phyloP scores from a whole-genome alignment of 2,888 invertebrate genomes.

The Crepidodera aurea region DNA sequence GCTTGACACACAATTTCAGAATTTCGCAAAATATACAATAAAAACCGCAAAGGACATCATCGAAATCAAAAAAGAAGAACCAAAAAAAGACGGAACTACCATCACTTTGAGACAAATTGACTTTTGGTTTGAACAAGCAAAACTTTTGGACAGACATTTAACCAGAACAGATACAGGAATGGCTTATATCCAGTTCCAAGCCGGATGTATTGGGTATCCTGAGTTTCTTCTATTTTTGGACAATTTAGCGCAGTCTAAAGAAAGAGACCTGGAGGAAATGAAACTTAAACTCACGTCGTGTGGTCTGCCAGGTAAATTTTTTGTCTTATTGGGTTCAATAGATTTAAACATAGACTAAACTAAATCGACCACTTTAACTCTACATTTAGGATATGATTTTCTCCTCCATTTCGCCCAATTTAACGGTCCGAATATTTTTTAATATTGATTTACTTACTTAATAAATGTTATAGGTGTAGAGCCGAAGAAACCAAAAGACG shows the following conservation, averaged over 20 bases:
- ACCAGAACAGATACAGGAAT: constrained; percentile 91
- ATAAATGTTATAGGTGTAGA: too few species aligned
- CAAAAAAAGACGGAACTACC: constrained; percentile 64
- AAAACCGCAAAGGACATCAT: not conserved
- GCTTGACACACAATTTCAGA: constrained; percentile 76
- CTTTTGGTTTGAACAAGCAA: constrained; percentile 95
- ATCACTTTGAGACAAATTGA: constrained; percentile 91
- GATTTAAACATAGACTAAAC: too few species aligned
- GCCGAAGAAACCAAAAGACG: too few species aligned
- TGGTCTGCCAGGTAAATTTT: constrained; percentile 64
- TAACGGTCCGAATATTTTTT: too few species aligned
- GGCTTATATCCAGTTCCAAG: constrained; percentile 85
- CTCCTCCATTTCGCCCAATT: too few species aligned
- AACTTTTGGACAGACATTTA: constrained; percentile 74
- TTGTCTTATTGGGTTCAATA: too few species aligned
- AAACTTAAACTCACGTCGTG: constrained; percentile 80
- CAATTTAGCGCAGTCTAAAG: constrained; percentile 81
- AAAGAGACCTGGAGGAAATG: constrained; percentile 75
- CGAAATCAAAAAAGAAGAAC: constrained; percentile 68
- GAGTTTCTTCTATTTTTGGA: constrained; percentile 73
- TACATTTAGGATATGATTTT: too few species aligned
- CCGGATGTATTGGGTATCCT: constrained; percentile 50
- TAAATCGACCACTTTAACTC: too few species aligned
- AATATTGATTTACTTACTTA: too few species aligned
- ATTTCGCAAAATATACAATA: constrained; percentile 83